Percentiles rank a stretch among this genome's conserved stretches.
Evolutionary conservation across 1,140 invertebrate genomes (phyloP).

Genomic region (Dufourea novaeangliae): DNA sequence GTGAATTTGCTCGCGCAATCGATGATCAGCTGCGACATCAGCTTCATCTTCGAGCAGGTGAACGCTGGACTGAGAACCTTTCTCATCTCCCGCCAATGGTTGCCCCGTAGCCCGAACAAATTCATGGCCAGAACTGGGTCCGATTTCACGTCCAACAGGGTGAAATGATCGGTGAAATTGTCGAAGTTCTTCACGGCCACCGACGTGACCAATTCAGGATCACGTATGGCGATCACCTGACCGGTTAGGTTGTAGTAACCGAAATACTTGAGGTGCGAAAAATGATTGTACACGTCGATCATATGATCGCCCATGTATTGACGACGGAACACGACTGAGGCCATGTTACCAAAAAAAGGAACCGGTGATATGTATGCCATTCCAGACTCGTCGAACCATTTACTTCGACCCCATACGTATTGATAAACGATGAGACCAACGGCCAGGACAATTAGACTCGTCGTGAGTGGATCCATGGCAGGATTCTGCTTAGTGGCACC

Average conservation of each 20-base stretch:
- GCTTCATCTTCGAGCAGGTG: conserved; percentile 46
- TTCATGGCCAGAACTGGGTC: conserved; percentile 31
- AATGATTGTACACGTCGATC: conserved; percentile 4
- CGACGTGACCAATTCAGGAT: conserved; percentile 31
- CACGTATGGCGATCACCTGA: conserved; percentile 23
- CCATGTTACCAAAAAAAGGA: no score
- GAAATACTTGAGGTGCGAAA: conserved; percentile 21
- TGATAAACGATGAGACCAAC: no score
- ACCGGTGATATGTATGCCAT: no score
- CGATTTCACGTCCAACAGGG: no score
- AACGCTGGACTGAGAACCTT: conserved; percentile 44
- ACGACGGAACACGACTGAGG: no score
- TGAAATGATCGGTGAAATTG: conserved; percentile 46
- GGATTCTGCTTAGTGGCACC: no score
- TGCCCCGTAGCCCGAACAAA: conserved; percentile 27
- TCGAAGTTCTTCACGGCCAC: conserved; percentile 52
- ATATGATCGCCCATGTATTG: not conserved
- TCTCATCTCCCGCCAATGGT: conserved; percentile 52
- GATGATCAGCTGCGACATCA: conserved; percentile 39
- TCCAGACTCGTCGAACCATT: no score
- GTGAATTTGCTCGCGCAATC: conserved; percentile 26
- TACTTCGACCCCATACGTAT: no score
- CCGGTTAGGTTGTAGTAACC: conserved; percentile 33
- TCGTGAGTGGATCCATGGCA: no score
- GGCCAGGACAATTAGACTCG: no score